Evolutionary conservation across 2,888 invertebrate genomes (phyloP).

Genomic region (Galerucella calmariensis): DNA sequence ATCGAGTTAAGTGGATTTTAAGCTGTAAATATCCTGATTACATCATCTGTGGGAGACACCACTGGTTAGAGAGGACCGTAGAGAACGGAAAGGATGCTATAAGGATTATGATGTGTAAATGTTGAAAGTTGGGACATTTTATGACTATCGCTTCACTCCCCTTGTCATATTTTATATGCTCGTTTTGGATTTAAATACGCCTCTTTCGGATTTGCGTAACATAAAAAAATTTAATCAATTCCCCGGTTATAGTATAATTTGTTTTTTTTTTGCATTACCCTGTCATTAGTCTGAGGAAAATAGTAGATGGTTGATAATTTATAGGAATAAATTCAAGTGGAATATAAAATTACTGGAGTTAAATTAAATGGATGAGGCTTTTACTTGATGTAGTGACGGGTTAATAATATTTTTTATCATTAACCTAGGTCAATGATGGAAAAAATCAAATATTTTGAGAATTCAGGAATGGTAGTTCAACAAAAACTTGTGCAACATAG

Average conservation of each 20-base stretch:
- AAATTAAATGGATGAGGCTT: too few species aligned
- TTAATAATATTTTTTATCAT: too few species aligned
- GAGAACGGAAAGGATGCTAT: conserved; percentile 32
- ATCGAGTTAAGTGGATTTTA: not conserved
- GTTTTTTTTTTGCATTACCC: conserved; percentile 2
- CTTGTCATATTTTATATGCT: conserved; percentile 37
- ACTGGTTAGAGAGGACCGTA: conserved; percentile 10
- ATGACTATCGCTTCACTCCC: conserved; percentile 39
- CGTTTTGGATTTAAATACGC: conserved; percentile 34
- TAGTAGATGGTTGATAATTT: too few species aligned
- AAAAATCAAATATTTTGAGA: too few species aligned
- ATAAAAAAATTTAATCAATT: conserved; percentile 29
- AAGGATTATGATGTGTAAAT: conserved; percentile 51
- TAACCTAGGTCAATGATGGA: too few species aligned
- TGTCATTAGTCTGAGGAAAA: not conserved
- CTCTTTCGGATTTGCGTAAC: conserved; percentile 36
- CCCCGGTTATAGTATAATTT: conserved; percentile 12
- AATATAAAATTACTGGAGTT: too few species aligned
- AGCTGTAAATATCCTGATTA: not conserved
- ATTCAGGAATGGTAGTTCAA: too few species aligned
- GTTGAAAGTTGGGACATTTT: conserved; percentile 50
- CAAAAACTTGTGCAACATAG: too few species aligned
- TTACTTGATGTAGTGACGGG: too few species aligned
- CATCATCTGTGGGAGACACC: not conserved
- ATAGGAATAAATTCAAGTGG: too few species aligned